A percentile compares a stretch with the other conserved stretches of the same genome.
These are phyloP conservation scores for Pollenia labialis DNA, from an alignment of 2,888 invertebrate genomes.

Conservation along the genomic window DNA sequence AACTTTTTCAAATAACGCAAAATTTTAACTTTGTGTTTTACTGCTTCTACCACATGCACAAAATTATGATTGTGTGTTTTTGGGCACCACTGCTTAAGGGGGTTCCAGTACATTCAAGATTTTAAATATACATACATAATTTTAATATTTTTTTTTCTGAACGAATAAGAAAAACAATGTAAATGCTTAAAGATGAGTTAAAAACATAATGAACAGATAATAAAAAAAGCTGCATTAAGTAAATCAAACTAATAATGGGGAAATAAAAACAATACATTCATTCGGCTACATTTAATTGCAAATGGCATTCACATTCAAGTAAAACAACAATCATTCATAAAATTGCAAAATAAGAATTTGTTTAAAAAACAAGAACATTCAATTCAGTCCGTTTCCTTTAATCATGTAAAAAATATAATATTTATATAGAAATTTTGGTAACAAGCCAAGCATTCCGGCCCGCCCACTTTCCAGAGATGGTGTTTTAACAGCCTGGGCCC, in stretches of 20 bases:
- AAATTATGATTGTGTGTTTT: no score
- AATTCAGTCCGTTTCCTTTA: conserved; percentile 37
- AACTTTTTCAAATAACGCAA: no score
- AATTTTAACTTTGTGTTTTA: no score
- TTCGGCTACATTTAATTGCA: conserved; percentile 23
- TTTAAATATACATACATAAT: conserved; percentile 12
- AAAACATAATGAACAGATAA: background rate
- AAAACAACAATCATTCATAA: conserved; percentile 8
- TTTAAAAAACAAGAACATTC: conserved; percentile 12
- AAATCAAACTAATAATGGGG: conserved; percentile 11
- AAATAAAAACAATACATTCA: conserved; percentile 30
- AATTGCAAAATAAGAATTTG: conserved; percentile 1
- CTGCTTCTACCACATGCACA: no score
- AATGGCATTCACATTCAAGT: conserved; percentile 57
- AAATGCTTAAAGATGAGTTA: conserved; percentile 35
- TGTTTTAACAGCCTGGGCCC: background rate
- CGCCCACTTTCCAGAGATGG: conserved; percentile 16
- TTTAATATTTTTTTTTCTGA: no score
- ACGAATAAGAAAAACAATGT: conserved; percentile 24
- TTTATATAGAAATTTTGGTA: conserved; percentile 28
- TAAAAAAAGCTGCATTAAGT: background rate
- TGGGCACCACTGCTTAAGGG: no score
- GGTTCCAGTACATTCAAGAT: no score
- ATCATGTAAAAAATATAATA: background rate
- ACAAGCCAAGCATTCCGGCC: conserved; percentile 59